Evolutionary conservation across 1,140 invertebrate species (phyloP), one percentile per base, ranked within the genome.

Genomic region (Ceratosolen fusciceps): DNA sequence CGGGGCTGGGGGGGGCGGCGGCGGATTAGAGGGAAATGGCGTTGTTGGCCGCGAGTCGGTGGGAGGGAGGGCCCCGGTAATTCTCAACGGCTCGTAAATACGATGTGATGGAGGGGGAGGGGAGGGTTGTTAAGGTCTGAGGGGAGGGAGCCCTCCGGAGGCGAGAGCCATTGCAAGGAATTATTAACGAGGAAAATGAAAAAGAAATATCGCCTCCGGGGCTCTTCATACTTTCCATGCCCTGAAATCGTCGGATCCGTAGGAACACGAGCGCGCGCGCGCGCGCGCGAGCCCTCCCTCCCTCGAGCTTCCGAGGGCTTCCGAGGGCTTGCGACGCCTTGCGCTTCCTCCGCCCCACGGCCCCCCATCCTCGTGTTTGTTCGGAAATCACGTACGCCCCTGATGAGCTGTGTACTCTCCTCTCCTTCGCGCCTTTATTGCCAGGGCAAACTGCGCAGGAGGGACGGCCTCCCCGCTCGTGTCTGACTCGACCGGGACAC

Each of bases 321-420:
- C 43, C n/a, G 14, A 72, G 0, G 43, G 10, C 9, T 70, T 24
- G 47, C 70, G 47, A 54, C 49, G 70, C 21, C 54, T 58, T 29
- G 60, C 14, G 9, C n/a, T n/a, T n/a, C n/a, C n/a, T n/a, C n/a
- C n/a, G n/a, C n/a, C n/a, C n/a, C n/a, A n/a, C n/a, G n/a, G n/a
- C n/a, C n/a, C 43, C 12, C 21, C 26, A 24, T 24, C 21, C 19
- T 65, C 31, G 8, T 79, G 67, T 79, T 79, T 79, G 72, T 70
- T 74, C 72, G 72, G 72, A 79, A 79, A 79, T 79, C 60, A 74
- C 78, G 60, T n/a, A 21, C 49, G 77, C 21, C 37, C 34, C 76
- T 78, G 68, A 78, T 39, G 76, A 78, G 68, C 76, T 78, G 76
- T 78, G 68, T 78, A 72, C 68, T 73, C 47, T 26, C 21, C 54